A percentile compares a stretch with the other conserved stretches of the same genome.
Evolutionary conservation across 1,140 invertebrate species (phyloP).

Genomic region (Brachionus paranguensis): DNA sequence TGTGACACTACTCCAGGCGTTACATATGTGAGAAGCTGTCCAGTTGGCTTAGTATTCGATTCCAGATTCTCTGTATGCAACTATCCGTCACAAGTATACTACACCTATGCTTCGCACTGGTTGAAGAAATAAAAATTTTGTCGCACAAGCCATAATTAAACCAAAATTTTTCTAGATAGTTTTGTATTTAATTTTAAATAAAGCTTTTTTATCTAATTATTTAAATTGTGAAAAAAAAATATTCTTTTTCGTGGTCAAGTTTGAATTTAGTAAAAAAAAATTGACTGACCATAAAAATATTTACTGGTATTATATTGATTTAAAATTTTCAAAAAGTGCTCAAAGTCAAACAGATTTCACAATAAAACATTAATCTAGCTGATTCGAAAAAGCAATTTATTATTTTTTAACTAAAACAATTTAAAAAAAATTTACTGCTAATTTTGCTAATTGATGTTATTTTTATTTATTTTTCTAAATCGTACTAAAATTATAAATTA

Average conservation of each 20-base stretch:
- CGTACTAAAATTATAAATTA: too few species aligned
- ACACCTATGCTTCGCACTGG: slow-evolving; percentile 27
- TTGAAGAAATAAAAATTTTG: slow-evolving; percentile 11
- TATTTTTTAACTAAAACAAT: too few species aligned
- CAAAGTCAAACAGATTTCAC: too few species aligned
- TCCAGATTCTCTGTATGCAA: slow-evolving; percentile 15
- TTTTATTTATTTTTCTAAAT: too few species aligned
- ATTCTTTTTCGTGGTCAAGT: background rate
- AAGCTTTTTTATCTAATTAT: background rate
- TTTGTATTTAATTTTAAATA: background rate
- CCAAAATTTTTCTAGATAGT: background rate
- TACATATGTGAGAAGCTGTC: slow-evolving; percentile 13
- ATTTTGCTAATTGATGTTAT: too few species aligned
- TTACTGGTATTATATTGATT: too few species aligned
- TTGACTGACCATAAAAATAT: too few species aligned
- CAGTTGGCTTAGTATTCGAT: slow-evolving; percentile 31
- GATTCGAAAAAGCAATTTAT: too few species aligned
- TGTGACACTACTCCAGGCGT: slow-evolving; percentile 34
- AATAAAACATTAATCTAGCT: too few species aligned
- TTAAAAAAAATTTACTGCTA: too few species aligned
- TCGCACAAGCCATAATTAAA: background rate
- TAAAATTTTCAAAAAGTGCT: too few species aligned
- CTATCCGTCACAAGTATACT: slow-evolving; percentile 13
- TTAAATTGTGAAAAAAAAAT: background rate
- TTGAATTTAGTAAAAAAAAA: too few species aligned